Conservation (phyloP, 1,140 invertebrate genomes). For the Drosophila nigrodunni region DNA sequence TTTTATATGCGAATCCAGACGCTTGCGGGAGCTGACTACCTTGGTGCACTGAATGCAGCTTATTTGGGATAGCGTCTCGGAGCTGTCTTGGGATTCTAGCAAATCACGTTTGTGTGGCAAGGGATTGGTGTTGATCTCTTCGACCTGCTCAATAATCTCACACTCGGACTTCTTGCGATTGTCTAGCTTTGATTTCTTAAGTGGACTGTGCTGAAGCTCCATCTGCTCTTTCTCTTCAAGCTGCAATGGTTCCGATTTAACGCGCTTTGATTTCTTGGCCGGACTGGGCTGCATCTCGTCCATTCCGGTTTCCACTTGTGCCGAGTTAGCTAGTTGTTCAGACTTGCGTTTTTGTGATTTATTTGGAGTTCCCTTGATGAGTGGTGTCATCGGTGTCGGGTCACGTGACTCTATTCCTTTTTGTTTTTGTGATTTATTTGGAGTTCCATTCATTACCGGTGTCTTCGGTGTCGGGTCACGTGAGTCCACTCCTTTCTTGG, state of each 20-base stretch:
- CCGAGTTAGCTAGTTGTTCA: too few species aligned
- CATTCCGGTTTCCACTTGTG: neutral
- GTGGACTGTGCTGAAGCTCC: neutral
- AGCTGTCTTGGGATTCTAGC: conserved; percentile 24
- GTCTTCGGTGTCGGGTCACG: neutral
- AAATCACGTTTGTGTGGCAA: conserved; percentile 53
- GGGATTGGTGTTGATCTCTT: conserved; percentile 53
- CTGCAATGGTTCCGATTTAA: neutral
- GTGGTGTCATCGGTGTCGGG: conserved; percentile 1
- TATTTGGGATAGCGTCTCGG: conserved; percentile 6
- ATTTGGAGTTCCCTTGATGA: neutral
- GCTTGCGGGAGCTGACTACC: conserved; percentile 25
- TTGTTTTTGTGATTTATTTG: conserved; percentile 16
- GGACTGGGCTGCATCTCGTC: neutral
- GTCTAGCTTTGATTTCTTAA: neutral
- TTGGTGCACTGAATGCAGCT: conserved; percentile 61
- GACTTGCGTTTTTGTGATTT: conserved; percentile 30
- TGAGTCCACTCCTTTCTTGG: neutral
- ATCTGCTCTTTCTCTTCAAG: neutral
- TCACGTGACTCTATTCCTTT: neutral
- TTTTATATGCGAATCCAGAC: conserved; percentile 51
- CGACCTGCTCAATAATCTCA: conserved; percentile 25
- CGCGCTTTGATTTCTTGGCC: neutral
- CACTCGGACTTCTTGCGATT: neutral
- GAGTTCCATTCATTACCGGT: neutral